phyloP scores from a whole-genome alignment of 2,797 vertebrate genomes.

The Rhinogobio ventralis region DNA sequence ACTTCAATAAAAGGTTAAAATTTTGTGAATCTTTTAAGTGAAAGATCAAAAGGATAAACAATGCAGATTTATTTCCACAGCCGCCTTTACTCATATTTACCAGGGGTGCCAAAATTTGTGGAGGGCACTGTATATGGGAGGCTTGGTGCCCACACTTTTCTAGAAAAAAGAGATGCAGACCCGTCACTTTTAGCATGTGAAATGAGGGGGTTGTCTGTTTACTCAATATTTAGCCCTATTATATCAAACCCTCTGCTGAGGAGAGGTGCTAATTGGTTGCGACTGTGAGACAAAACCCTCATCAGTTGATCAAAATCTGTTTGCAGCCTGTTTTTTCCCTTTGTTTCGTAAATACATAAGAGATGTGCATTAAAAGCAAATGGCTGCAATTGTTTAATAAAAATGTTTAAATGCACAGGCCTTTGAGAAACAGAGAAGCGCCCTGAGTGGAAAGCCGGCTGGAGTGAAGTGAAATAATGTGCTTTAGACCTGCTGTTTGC shows the following conservation, averaged over 20 bases:
- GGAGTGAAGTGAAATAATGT: slow-evolving; percentile 52
- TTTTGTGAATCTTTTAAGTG: no score
- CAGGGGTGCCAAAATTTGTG: no score
- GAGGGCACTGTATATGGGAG: neutral
- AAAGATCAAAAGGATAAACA: no score
- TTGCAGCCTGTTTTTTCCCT: slow-evolving; percentile 59
- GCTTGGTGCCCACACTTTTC: neutral
- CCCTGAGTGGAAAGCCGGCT: slow-evolving; percentile 58
- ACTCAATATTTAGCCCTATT: slow-evolving; percentile 60
- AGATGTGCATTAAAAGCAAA: slow-evolving; percentile 64
- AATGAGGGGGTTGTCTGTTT: slow-evolving; percentile 57
- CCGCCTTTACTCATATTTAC: no score
- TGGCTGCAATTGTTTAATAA: slow-evolving; percentile 60
- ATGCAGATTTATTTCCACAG: no score
- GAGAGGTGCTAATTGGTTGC: slow-evolving; percentile 70
- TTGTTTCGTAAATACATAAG: slow-evolving; percentile 51
- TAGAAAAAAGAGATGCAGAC: neutral
- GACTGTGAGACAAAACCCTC: slow-evolving; percentile 59
- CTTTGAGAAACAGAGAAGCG: slow-evolving; percentile 57
- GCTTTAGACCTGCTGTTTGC: slow-evolving; percentile 35
- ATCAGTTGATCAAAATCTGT: slow-evolving; percentile 64
- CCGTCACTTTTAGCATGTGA: neutral
- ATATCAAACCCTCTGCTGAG: slow-evolving; percentile 56
- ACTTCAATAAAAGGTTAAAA: no score
- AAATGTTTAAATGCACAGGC: slow-evolving; percentile 61